Evolutionary conservation across 2,113 vertebrate species (phyloP), one percentile per base, ranked within the genome.

Genomic region (cattle (Bos taurus)): DNA sequence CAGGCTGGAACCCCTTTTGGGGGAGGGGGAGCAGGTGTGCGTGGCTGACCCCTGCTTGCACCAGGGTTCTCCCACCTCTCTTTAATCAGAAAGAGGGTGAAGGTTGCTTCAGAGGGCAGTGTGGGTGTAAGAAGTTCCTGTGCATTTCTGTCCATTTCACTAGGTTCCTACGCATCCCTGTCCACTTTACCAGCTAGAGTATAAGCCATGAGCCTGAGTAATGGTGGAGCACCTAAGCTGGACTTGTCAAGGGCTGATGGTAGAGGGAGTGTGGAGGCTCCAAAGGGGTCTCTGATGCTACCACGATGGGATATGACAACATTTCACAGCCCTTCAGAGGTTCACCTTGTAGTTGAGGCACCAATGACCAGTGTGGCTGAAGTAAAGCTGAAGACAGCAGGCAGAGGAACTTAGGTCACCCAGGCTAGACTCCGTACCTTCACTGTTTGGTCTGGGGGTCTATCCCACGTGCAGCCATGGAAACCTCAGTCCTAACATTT

Each of bases 381-480:
- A 30, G n/a, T 14, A 15, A 17, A 92, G 64, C 50, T 57, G 56
- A 90, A 60, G 62, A 60, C 54, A 23, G 57, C 78, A 54, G 46
- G 30, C 5, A 21, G 43, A 19, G 16, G 43, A n/a, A 17, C 10
- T n/a, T 62, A 26, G 48, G 71, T n/a, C 81, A 48, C 67, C n/a
- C 46, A 50, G 82, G 54, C 81, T 59, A 86, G 74, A 71, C 11
- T 36, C 5, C 6, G 12, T 43, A 10, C 30, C 26, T 46, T n/a
- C 21, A 21, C 23, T 40, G 36, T 11, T 74, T 57, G 88, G 60
- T 40, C 82, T 13, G 13, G 60, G 23, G 26, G 33, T 54, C 12
- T 50, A 5, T 50, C 71, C 52, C 46, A 14, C 0, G 0, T 60
- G 52, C 28, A 46, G 12, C 46, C 54, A 2, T 1, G 9, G 48